Base-by-base conservation (phyloP, 1,140 invertebrate species). In the Neocloeon triangulifer region DNA sequence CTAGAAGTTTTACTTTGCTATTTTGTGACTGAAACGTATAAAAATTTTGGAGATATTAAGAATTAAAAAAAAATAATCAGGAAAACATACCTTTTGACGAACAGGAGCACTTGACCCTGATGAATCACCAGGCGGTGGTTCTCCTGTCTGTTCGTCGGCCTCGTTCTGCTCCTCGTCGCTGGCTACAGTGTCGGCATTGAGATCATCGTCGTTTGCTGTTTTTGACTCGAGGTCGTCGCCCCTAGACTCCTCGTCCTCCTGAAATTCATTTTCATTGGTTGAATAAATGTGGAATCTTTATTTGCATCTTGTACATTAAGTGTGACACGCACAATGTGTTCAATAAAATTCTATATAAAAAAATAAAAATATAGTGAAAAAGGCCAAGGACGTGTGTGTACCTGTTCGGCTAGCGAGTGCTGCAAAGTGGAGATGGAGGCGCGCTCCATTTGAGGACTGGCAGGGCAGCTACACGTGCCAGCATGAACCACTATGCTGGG, bases 1-100 rank as follows among this genome's bases (percentile, higher is more conserved):
- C 76, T 40, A 86, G 57, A 47, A 81, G 62, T 58, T 85, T 84
- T 33, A 73, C 63, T 60, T 80, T 80, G 65, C n/a, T n/a, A n/a
- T 66, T 46, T 66, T 76, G 40, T 16, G 39, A 44, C 42, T 47
- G 57, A 45, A 41, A 19, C 13, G 5, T 32, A 20, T 20, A 16
- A 21, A 32, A 32, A 23, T 22, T 1, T 23, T 32, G 8, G n/a
- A n/a, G n/a, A n/a, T 8, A n/a, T 23, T n/a, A 8, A 23, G 22
- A 8, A 23, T 8, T 4, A 12, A 12, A 18, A 10, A 12, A 18
- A 12, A 31, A 19, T 25, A 28, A 26, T 31, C 18, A 12, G 25
- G 17, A 33, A 9, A 19, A n/a, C 20, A 23, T 17, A 22, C 12
- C 7, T 14, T 33, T 29, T 20, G 8, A 18, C 3, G 2, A 28